Base-by-base conservation (phyloP, 2,797 vertebrate species). In the Phoeniculus purpureus region DNA sequence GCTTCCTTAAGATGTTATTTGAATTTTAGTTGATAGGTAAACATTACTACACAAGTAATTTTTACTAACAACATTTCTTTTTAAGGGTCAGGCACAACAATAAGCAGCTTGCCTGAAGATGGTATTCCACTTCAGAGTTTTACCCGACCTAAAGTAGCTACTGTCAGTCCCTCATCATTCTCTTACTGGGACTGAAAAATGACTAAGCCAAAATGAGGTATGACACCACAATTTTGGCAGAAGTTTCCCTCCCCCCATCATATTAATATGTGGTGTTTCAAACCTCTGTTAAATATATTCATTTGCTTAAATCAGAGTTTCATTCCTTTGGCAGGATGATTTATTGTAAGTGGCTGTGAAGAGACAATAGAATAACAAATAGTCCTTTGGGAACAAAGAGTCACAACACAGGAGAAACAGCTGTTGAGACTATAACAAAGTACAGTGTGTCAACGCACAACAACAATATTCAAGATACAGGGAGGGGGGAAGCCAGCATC, bases 291-390 rank as follows among this genome's bases (percentile, higher is more conserved):
- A 55, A 52, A 81, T 79, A 45, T 81, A 58, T 89, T 31, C 56
- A 43, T 54, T 48, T 31, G 17, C 55, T 81, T 84, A 52, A 90
- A 62, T 29, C 10, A 87, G 55, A 6, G 3, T 21, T 90, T 90
- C 78, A 6, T 75, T 87, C 22, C 27, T 89, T 81, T 87, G 52
- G 48, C 70, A 18, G 31, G 20, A 60, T 68, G 55, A 91, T 92
- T 94, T 92, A 70, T 89, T 91, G 8, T 73, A 92, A 92, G 25
- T 56, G 61, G 14, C 72, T 91, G 58, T 87, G 62, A 90, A 93
- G 93, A 86, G 61, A 80, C 18, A 5, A 71, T 71, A 66, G 68
- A 58, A 90, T 59, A 94, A 78, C 58, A 90, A 92, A 88, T 26
- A 92, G 40, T 85, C 85, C 80, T 58, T 78, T 81, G 85, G 92